These are phyloP conservation scores for Rachycentron canadum DNA, from an alignment of 2,797 vertebrate genomes.

Conservation along the genomic window DNA sequence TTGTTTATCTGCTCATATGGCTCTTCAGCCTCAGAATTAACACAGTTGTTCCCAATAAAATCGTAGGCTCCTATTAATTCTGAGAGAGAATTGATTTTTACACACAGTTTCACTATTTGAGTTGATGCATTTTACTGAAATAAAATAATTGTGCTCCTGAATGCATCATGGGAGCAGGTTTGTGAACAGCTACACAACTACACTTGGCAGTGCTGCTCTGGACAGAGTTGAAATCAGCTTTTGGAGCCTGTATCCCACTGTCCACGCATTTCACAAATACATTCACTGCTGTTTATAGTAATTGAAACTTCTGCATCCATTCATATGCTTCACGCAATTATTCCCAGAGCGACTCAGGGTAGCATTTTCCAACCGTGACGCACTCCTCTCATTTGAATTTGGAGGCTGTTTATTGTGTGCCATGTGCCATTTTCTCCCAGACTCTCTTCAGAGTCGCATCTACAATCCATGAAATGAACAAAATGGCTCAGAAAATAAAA, in stretches of 20 bases:
- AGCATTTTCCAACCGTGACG: slow-evolving; percentile 22
- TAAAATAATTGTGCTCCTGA: not conserved
- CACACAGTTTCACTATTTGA: not conserved
- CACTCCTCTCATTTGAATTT: slow-evolving; percentile 56
- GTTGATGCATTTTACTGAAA: not conserved
- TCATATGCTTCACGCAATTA: slow-evolving; percentile 52
- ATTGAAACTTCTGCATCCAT: slow-evolving; percentile 58
- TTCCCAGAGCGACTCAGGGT: slow-evolving; percentile 38
- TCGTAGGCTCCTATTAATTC: not conserved
- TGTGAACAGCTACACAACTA: not conserved
- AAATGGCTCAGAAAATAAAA: slow-evolving; percentile 77
- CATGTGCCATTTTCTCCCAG: slow-evolving; percentile 50
- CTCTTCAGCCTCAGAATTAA: slow-evolving; percentile 51
- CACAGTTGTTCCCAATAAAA: slow-evolving; percentile 29
- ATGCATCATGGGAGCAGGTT: not conserved
- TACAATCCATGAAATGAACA: slow-evolving; percentile 75
- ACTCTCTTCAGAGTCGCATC: slow-evolving; percentile 57
- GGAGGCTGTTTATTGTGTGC: slow-evolving; percentile 46
- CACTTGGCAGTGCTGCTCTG: not conserved
- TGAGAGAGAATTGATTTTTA: not conserved
- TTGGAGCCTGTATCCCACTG: not conserved
- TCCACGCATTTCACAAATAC: slow-evolving; percentile 30
- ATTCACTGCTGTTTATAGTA: slow-evolving; percentile 37
- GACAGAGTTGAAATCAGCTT: not conserved
- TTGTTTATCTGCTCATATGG: slow-evolving; percentile 52